phyloP scores from a whole-genome alignment of 2,888 invertebrate genomes.

The Pheosia tremula region DNA sequence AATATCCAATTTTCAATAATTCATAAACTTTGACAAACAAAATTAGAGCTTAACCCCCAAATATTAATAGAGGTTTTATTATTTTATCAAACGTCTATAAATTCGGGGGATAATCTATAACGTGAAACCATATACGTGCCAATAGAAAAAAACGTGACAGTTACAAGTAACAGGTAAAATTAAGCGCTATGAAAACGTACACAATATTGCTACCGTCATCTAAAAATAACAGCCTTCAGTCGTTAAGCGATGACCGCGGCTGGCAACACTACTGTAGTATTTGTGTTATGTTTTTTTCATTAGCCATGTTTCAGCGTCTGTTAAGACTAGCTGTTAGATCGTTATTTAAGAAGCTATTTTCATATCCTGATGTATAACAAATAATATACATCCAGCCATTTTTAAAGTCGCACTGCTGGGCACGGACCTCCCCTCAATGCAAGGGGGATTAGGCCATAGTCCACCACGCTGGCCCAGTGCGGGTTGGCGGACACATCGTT shows the following conservation, averaged over 20 bases:
- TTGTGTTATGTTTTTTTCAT: constrained; percentile 12
- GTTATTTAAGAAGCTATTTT: background rate
- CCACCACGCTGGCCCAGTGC: no score
- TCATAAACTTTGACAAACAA: no score
- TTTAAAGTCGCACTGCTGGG: no score
- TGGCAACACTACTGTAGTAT: constrained; percentile 36
- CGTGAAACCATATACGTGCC: background rate
- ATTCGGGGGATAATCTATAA: background rate
- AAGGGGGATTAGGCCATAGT: no score
- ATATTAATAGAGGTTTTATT: no score
- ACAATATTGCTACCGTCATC: constrained; percentile 18
- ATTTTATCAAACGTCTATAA: background rate
- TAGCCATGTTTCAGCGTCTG: background rate
- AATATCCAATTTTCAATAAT: no score
- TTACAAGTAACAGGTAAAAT: background rate
- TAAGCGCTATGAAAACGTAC: background rate
- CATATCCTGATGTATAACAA: background rate
- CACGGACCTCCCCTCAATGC: no score
- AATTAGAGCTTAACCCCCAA: no score
- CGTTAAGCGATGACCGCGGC: constrained; percentile 20
- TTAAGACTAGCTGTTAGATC: background rate
- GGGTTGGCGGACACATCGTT: no score
- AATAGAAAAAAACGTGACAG: background rate
- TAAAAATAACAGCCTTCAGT: constrained; percentile 35
- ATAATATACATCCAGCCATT: no score